Conservation (phyloP, 2,888 invertebrate species). For the Xylota segnis region DNA sequence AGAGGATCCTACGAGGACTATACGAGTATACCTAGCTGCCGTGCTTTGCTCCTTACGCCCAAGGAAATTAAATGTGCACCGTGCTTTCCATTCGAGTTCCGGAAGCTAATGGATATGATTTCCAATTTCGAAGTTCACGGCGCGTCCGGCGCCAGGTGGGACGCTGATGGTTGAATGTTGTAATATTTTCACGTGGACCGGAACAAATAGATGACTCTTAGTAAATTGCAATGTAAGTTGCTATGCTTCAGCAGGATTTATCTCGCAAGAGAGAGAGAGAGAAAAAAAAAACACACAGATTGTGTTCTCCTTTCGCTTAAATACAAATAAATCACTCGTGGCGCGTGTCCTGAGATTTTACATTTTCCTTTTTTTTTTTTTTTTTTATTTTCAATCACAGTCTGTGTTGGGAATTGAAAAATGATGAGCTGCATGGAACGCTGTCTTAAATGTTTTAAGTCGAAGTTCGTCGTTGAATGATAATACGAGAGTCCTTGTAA, state of each 20-base stretch:
- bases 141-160: slow-evolving; percentile 15
- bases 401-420: slow-evolving; percentile 53
- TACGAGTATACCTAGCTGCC: neutral
- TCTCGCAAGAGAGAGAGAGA: slow-evolving; percentile 10
- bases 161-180: slow-evolving; percentile 37
- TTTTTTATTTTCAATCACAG: slow-evolving; percentile 51
- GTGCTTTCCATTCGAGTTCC: slow-evolving; percentile 22
- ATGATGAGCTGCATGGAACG: slow-evolving; percentile 61
- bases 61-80: slow-evolving; percentile 71
- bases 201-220: slow-evolving; percentile 56
- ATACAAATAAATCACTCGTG: slow-evolving; percentile 62
- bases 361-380: slow-evolving; percentile 8
- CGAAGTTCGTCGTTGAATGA: slow-evolving; percentile 30
- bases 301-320: slow-evolving; percentile 50
- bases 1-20: neutral
- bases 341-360: slow-evolving; percentile 55
- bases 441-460: slow-evolving; percentile 30
- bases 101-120: slow-evolving; percentile 61
- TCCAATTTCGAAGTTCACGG: slow-evolving; percentile 30
- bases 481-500: neutral
- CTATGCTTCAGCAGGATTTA: slow-evolving; percentile 48
- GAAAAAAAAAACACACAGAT: slow-evolving; percentile 13
- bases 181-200: slow-evolving; percentile 51
- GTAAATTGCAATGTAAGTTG: slow-evolving; percentile 51
- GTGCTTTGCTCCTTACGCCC: slow-evolving; percentile 14